A percentile compares a stretch with the other conserved stretches of the same genome.
These are phyloP conservation scores for Alsophila aescularia DNA, from an alignment of 2,888 invertebrate genomes.

Conservation along the genomic window DNA sequence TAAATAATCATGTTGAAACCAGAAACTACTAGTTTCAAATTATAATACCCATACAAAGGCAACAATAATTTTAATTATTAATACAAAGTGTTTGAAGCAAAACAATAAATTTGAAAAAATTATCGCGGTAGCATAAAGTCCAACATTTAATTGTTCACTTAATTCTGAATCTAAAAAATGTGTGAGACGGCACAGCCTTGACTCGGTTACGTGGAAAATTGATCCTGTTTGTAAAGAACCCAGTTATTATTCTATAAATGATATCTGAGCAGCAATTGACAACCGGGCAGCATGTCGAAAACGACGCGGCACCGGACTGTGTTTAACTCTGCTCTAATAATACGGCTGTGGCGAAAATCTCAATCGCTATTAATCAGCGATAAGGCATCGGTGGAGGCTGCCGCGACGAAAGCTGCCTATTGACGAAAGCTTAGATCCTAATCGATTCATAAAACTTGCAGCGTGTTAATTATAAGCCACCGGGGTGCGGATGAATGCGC, in stretches of 20 bases:
- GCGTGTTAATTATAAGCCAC: conserved; percentile 85
- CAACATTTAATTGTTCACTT: too few species aligned
- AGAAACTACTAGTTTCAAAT: neutral
- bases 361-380: conserved; percentile 82
- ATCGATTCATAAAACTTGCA: conserved; percentile 83
- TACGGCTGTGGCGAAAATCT: conserved; percentile 76
- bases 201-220: conserved; percentile 26
- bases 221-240: conserved; percentile 23
- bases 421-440: conserved; percentile 84
- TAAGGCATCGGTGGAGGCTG: conserved; percentile 70
- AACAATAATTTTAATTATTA: too few species aligned
- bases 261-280: conserved; percentile 67
- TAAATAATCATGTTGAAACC: neutral
- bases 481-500: conserved; percentile 67
- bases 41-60: too few species aligned
- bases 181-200: neutral
- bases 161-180: too few species aligned
- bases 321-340: conserved; percentile 75
- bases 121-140: too few species aligned
- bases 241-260: conserved; percentile 49
- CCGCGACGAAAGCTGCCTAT: conserved; percentile 79
- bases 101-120: too few species aligned
- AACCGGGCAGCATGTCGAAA: conserved; percentile 73
- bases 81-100: too few species aligned
- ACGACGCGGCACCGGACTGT: conserved; percentile 57